Base-by-base conservation (phyloP, 2,888 invertebrate genomes). In the Netelia melanura region DNA sequence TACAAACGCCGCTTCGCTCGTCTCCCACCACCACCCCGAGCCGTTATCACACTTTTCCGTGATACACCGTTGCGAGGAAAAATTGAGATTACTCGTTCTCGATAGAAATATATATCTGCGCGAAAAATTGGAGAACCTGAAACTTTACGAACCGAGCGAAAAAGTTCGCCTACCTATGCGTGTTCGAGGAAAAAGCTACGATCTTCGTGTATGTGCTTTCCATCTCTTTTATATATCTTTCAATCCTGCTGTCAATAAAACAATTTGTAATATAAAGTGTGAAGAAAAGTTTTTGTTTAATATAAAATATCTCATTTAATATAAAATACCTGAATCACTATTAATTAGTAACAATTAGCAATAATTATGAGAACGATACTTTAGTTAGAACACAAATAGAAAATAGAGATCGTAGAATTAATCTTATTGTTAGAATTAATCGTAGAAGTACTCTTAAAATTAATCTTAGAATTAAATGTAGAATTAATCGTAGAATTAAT, bases 211-310 rank as follows among this genome's bases (percentile, higher is more conserved):
- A 14, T 48, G 14, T 14, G 48, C 38, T 5, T 38, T 1, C 38
- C 38, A 6, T 38, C 38, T 38, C 56, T 9, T 54, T 1, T 56
- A 17, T 21, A 67, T n/a, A 67, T 67, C 9, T 44, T 21, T 5
- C 48, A 17, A 48, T 48, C 14, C 38, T 9, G n/a, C 43, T 58
- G n/a, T 11, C 11, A 72, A 58, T 17, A 74, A 62, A 30, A 82
- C 21, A 67, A 11, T 62, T 17, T n/a, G 5, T 10, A 30, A 21
- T 58, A 71, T 48, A 9, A 64, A 25, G 75, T 70, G 25, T 23
- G 54, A 65, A 38, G 61, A 72, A 30, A 5, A 30, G 3, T 30
- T 30, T 30, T 30, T 30, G 3, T 30, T 5, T 30, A 30, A 21
- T 21, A 21, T 1, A 21, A 21, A 21, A 1, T 21, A 21, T 21